phyloP scores from a whole-genome alignment of 2,888 invertebrate genomes.

The Notodonta dromedarius region DNA sequence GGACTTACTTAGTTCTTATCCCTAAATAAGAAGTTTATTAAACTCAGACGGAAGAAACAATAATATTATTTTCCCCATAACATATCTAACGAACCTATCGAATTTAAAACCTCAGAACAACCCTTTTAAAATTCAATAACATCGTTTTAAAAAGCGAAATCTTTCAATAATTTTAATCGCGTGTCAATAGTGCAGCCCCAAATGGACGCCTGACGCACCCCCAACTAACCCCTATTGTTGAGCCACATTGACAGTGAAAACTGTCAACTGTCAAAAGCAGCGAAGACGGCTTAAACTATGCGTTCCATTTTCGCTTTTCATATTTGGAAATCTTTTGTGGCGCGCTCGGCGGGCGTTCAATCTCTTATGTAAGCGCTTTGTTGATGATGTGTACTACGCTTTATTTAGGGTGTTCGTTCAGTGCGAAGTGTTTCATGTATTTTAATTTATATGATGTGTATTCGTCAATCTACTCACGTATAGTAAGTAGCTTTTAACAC shows the following conservation, averaged over 20 bases:
- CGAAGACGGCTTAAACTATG: constrained; percentile 82
- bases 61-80: too few species aligned
- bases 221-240: constrained; percentile 76
- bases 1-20: too few species aligned
- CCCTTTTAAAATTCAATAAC: constrained; percentile 65
- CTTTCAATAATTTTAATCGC: constrained; percentile 81
- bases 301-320: constrained; percentile 74
- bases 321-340: constrained; percentile 68
- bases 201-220: constrained; percentile 70
- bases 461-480: too few species aligned
- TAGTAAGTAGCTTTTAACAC: too few species aligned
- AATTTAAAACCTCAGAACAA: constrained; percentile 50
- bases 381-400: constrained; percentile 41
- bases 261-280: constrained; percentile 84
- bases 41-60: too few species aligned
- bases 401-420: constrained; percentile 34
- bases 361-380: constrained; percentile 51
- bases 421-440: background rate
- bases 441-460: too few species aligned
- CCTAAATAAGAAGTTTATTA: too few species aligned
- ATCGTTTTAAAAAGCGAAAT: constrained; percentile 56
- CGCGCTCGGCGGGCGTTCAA: constrained; percentile 52
- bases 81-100: constrained; percentile 9
- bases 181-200: constrained; percentile 69
- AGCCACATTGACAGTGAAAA: constrained; percentile 74